Evolutionary conservation across 2,113 vertebrate genomes (phyloP).

Genomic region (Perca schrenkii): DNA sequence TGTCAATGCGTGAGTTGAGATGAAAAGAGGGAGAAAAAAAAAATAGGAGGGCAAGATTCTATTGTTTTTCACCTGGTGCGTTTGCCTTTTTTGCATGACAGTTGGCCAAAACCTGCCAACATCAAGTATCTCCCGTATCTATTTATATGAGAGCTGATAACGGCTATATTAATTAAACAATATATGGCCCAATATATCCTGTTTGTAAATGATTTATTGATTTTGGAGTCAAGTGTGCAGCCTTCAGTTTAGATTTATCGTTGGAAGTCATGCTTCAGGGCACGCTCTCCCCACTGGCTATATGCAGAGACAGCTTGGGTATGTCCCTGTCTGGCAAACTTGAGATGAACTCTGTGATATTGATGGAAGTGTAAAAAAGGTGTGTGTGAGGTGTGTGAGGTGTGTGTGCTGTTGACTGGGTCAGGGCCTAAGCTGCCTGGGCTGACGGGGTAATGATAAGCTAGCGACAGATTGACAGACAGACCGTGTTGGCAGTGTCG

Average conservation of each 20-base stretch:
- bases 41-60: neutral
- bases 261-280: constrained; percentile 32
- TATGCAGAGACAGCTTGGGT: constrained; percentile 38
- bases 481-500: constrained; percentile 11
- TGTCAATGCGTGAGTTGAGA: constrained; percentile 41
- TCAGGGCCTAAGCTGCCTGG: constrained; percentile 8
- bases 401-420: constrained; percentile 11
- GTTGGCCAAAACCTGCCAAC: constrained; percentile 8
- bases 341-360: constrained; percentile 62
- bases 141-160: neutral
- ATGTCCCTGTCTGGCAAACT: constrained; percentile 67
- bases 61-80: neutral
- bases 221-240: constrained; percentile 16
- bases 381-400: constrained; percentile 9
- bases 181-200: neutral
- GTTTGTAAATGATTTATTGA: constrained; percentile 15
- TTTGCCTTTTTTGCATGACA: constrained; percentile 3
- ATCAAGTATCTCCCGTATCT: neutral
- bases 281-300: constrained; percentile 43
- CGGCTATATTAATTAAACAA: neutral
- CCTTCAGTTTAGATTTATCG: constrained; percentile 39
- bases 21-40: neutral
- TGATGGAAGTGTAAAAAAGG: constrained; percentile 22
- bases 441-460: constrained; percentile 30
- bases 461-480: constrained; percentile 49